These are phyloP conservation scores for Aptenodytes patagonicus DNA, from an alignment of 2,113 vertebrate species.

Conservation along the genomic window DNA sequence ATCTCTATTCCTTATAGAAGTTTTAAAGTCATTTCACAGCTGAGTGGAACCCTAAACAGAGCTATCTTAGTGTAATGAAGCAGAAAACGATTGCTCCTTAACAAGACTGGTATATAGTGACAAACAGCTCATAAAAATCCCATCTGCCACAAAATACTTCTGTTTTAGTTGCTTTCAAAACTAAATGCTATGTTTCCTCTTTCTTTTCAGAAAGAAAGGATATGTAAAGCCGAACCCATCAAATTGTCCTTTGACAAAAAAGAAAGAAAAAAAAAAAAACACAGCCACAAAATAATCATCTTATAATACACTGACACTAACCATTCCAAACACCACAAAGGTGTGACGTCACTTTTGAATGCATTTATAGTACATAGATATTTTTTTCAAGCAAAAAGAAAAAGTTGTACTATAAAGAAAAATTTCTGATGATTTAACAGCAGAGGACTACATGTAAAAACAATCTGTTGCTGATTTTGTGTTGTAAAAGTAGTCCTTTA, in stretches of 20 bases:
- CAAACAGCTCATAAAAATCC: conserved; percentile 82
- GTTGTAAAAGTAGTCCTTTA: not conserved
- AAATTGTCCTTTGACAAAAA: conserved; percentile 56
- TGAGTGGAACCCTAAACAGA: conserved; percentile 81
- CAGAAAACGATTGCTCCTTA: conserved; percentile 80
- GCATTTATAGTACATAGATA: not conserved
- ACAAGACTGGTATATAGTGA: conserved; percentile 81
- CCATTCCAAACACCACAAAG: not conserved
- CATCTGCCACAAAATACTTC: conserved; percentile 77
- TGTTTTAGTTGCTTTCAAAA: conserved; percentile 70
- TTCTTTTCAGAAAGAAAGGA: conserved; percentile 61
- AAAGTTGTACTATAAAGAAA: not conserved
- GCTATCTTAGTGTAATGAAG: conserved; percentile 83
- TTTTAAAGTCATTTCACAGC: conserved; percentile 85
- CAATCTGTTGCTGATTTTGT: not conserved
- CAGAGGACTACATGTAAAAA: not conserved
- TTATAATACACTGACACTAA: conserved; percentile 15
- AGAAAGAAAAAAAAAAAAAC: not conserved
- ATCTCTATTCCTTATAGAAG: conserved; percentile 76
- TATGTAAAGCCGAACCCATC: conserved; percentile 49
- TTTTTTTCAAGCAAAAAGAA: not conserved
- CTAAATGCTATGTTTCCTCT: conserved; percentile 74
- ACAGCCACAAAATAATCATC: not conserved
- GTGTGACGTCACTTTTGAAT: not conserved
- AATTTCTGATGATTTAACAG: not conserved